Percentiles rank a stretch among this genome's conserved stretches.
These are phyloP conservation scores for Rhynchonycteris naso DNA, from an alignment of 2,797 vertebrate genomes.

Conservation along the genomic window DNA sequence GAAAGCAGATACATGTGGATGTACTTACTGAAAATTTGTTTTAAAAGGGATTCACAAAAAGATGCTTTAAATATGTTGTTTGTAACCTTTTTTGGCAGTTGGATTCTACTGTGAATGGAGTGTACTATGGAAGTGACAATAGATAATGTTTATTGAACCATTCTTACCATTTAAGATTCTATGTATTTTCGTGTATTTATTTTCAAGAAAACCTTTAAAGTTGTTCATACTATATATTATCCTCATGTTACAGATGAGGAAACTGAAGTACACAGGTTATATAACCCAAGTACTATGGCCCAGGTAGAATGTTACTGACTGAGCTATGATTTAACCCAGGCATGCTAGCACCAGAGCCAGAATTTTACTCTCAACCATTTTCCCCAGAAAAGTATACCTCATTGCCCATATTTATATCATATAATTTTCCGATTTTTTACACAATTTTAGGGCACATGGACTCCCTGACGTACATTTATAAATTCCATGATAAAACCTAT, in stretches of 20 bases:
- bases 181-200: background rate
- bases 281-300: background rate
- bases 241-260: background rate
- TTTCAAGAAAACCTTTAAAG: background rate
- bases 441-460: background rate
- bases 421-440: background rate
- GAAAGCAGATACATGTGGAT: slow-evolving; percentile 35
- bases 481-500: background rate
- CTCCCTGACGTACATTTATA: background rate
- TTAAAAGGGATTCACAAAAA: slow-evolving; percentile 35
- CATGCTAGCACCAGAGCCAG: background rate
- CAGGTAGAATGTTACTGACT: background rate
- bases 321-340: background rate
- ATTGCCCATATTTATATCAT: background rate
- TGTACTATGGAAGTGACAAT: slow-evolving; percentile 1
- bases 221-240: background rate
- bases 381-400: background rate
- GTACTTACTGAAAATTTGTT: slow-evolving; percentile 23
- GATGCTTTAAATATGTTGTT: slow-evolving; percentile 15
- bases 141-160: background rate
- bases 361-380: background rate
- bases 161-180: background rate
- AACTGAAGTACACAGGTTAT: background rate
- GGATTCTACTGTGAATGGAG: background rate
- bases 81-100: slow-evolving; percentile 6